Percentiles rank a stretch among this genome's conserved stretches.
These are phyloP conservation scores for Strigamia transsilvanica DNA, from an alignment of 2,888 invertebrate species.

Conservation along the genomic window DNA sequence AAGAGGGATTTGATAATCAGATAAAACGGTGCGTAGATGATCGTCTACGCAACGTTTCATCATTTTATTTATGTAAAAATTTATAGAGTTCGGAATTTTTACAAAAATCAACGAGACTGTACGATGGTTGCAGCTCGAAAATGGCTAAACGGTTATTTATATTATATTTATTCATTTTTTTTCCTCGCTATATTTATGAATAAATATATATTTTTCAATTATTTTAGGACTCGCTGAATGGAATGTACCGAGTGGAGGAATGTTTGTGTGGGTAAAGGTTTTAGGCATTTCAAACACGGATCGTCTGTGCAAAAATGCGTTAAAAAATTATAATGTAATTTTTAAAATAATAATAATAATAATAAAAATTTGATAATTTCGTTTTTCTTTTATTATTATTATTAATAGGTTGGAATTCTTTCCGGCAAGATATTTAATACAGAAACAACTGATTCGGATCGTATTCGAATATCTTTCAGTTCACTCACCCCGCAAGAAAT, in stretches of 20 bases:
- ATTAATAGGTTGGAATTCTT: not conserved
- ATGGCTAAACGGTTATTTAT: slow-evolving; percentile 67
- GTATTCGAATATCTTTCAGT: not conserved
- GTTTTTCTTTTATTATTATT: not conserved
- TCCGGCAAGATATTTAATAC: not conserved
- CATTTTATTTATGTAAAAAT: no score
- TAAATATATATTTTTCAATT: not conserved
- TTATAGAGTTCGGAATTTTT: slow-evolving; percentile 70
- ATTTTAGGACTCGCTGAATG: slow-evolving; percentile 72
- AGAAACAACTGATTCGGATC: not conserved
- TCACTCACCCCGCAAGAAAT: not conserved
- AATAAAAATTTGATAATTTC: not conserved
- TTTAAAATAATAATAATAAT: not conserved
- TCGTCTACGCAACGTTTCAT: no score
- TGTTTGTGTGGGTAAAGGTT: slow-evolving; percentile 79
- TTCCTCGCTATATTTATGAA: no score
- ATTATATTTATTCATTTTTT: not conserved
- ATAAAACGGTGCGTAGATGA: slow-evolving; percentile 62
- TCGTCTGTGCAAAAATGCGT: not conserved
- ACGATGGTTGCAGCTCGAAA: slow-evolving; percentile 71
- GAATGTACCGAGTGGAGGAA: slow-evolving; percentile 74
- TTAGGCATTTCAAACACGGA: not conserved
- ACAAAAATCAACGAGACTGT: slow-evolving; percentile 71
- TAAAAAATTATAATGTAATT: not conserved
- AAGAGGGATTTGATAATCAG: slow-evolving; percentile 71